A percentile compares a stretch with the other conserved stretches of the same genome.
Conservation (phyloP, 2,113 vertebrate species). For the Galbula dea region DNA sequence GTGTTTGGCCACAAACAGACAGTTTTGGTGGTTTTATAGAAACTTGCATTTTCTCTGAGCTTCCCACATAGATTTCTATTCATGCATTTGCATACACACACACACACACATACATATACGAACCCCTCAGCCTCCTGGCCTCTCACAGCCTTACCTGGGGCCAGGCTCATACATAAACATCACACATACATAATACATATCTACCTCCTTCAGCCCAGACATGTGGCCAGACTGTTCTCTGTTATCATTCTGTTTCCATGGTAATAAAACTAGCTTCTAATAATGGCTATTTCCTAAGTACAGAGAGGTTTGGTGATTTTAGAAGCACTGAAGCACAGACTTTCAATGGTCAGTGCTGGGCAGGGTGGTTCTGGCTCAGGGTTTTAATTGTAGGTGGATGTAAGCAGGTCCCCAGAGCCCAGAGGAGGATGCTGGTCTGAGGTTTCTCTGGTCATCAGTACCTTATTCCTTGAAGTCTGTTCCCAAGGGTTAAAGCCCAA, state of each 20-base stretch:
- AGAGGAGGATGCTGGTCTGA: neutral
- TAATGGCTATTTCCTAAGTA: conserved; percentile 66
- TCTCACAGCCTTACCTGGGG: neutral
- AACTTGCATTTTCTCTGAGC: neutral
- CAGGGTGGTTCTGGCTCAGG: neutral
- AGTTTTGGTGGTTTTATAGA: neutral
- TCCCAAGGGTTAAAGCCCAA: neutral
- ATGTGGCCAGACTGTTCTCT: conserved; percentile 37
- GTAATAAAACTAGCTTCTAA: conserved; percentile 74
- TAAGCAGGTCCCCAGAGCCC: neutral
- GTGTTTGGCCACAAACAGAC: neutral
- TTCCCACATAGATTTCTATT: neutral
- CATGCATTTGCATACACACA: rapidly evolving
- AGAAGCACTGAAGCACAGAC: conserved; percentile 60
- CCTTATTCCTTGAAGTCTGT: neutral
- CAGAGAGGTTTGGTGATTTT: conserved; percentile 68
- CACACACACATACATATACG: rapidly evolving
- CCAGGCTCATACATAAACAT: neutral
- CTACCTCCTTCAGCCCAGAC: neutral
- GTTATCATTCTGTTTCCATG: conserved; percentile 75
- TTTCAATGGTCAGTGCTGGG: neutral
- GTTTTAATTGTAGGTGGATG: neutral
- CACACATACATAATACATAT: neutral
- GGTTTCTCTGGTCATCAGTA: neutral
- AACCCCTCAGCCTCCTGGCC: neutral